These are phyloP conservation scores for Sphaerophoria taeniata DNA, from an alignment of 2,888 invertebrate species.

Conservation along the genomic window DNA sequence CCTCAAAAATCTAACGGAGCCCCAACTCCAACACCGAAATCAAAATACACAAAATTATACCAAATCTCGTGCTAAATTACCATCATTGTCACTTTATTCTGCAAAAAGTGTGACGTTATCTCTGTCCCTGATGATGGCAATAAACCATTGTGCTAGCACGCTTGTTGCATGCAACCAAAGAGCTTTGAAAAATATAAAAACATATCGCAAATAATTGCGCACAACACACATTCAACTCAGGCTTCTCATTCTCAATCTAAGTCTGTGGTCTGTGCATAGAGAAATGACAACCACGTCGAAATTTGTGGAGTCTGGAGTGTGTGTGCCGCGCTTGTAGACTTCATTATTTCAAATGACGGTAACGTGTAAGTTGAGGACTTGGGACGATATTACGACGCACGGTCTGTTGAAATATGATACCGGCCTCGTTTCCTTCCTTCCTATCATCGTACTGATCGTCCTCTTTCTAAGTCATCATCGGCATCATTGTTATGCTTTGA, in stretches of 20 bases:
- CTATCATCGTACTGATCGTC: slow-evolving; percentile 3
- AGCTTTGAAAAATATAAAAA: slow-evolving; percentile 2
- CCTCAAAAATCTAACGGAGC: no score
- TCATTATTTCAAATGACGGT: slow-evolving; percentile 26
- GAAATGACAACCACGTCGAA: slow-evolving; percentile 67
- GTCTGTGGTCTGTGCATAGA: slow-evolving; percentile 28
- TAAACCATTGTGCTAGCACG: slow-evolving; percentile 68
- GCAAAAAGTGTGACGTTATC: slow-evolving; percentile 68
- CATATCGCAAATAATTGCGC: slow-evolving; percentile 20
- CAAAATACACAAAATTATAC: slow-evolving; percentile 7
- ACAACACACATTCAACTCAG: slow-evolving; percentile 41
- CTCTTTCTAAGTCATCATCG: neutral
- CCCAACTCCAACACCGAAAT: no score
- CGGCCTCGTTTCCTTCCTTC: slow-evolving; percentile 1
- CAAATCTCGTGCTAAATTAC: slow-evolving; percentile 69
- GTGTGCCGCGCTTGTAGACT: slow-evolving; percentile 23
- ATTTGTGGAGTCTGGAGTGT: slow-evolving; percentile 23
- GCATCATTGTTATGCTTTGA: neutral
- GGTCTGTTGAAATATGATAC: neutral
- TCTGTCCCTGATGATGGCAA: slow-evolving; percentile 68
- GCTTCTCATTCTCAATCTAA: no score
- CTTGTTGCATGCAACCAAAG: slow-evolving; percentile 58
- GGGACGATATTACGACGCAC: slow-evolving; percentile 17
- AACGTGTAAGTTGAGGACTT: slow-evolving; percentile 41
- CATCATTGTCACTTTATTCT: slow-evolving; percentile 72